Evolutionary conservation across 2,113 vertebrate species (phyloP).

Genomic region (Sinocyclocheilus rhinocerous): DNA sequence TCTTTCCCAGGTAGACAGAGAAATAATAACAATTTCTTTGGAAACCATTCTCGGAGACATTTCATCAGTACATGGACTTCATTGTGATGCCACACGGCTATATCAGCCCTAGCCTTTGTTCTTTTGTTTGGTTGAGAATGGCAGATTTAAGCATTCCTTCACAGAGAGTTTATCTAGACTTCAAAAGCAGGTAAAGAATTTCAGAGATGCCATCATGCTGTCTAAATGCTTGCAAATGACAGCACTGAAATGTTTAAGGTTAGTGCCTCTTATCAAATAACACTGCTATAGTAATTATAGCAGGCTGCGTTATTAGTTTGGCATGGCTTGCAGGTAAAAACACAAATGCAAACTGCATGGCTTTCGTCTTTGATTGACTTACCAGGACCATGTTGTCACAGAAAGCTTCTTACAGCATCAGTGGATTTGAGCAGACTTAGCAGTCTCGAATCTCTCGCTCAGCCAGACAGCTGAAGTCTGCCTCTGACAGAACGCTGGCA

Average conservation of each 20-base stretch:
- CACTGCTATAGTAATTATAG: conserved; percentile 5
- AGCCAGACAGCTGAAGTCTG: conserved; percentile 70
- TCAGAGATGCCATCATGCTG: neutral
- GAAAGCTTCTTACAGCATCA: conserved; percentile 74
- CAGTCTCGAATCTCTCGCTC: conserved; percentile 64
- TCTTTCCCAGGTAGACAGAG: conserved; percentile 27
- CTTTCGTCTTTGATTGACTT: conserved; percentile 55
- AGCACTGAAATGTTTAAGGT: conserved; percentile 13
- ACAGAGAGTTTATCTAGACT: conserved; percentile 16
- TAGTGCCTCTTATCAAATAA: conserved; percentile 14
- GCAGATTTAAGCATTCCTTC: conserved; percentile 34
- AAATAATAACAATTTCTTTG: conserved; percentile 23
- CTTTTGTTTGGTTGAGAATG: conserved; percentile 21
- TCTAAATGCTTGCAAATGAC: conserved; percentile 30
- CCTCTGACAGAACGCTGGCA: conserved; percentile 73
- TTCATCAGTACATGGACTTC: conserved; percentile 30
- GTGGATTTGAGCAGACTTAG: conserved; percentile 73
- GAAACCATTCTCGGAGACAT: conserved; percentile 31
- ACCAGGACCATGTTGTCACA: conserved; percentile 69
- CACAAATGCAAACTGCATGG: conserved; percentile 60
- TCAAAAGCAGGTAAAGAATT: conserved; percentile 26
- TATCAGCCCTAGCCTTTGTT: conserved; percentile 17
- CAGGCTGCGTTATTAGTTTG: conserved; percentile 11
- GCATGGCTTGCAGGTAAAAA: conserved; percentile 61
- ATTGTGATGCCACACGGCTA: neutral